Conservation (phyloP, 1,140 invertebrate genomes). For the Brachionus rubens region DNA sequence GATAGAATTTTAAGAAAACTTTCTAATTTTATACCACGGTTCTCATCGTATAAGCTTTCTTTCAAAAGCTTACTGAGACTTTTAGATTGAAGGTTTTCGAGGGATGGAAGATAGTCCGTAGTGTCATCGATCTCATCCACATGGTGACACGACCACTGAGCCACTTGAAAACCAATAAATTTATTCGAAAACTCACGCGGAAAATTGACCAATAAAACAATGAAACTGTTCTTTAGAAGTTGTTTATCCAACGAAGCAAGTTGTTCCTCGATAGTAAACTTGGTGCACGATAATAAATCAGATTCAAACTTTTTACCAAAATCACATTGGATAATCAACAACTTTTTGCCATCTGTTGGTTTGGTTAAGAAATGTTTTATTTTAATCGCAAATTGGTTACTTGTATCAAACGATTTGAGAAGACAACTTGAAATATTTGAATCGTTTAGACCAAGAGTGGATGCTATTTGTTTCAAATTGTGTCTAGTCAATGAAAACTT, state of each 20-base stretch:
- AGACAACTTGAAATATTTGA: background rate
- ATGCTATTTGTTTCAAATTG: background rate
- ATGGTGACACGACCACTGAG: conserved; percentile 28
- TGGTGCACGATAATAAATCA: conserved; percentile 53
- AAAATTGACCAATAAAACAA: conserved; percentile 52
- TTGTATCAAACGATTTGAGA: conserved; percentile 48
- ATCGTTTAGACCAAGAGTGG: background rate
- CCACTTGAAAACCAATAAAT: conserved; percentile 53
- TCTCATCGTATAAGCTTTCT: background rate
- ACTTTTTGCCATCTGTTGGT: conserved; percentile 34
- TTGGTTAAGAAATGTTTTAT: conserved; percentile 39
- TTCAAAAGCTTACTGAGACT: conserved; percentile 19
- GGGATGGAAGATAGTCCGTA: background rate
- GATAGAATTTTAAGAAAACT: background rate
- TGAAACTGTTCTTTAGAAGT: conserved; percentile 49
- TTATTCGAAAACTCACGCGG: conserved; percentile 51
- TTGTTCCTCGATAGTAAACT: conserved; percentile 48
- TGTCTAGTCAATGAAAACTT: background rate
- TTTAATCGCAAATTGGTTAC: conserved; percentile 49
- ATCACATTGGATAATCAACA: conserved; percentile 56
- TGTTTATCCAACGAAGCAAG: background rate
- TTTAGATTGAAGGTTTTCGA: background rate
- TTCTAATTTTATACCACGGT: background rate
- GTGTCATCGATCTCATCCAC: conserved; percentile 26
- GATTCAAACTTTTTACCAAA: conserved; percentile 51